Conservation (phyloP, 2,113 vertebrate species). For the Lipophrys pholis region DNA sequence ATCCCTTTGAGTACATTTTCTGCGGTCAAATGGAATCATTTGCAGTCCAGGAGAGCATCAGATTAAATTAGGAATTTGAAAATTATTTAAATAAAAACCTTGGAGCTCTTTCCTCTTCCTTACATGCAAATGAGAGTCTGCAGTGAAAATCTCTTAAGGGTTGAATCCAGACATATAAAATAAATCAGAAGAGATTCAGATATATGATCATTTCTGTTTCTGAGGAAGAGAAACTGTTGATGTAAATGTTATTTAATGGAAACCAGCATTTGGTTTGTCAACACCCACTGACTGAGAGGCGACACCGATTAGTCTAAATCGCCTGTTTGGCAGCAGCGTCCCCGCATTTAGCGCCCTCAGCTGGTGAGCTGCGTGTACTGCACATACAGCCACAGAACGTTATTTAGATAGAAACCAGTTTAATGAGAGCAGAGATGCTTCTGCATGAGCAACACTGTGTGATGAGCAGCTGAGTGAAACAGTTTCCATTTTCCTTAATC, state of each 20-base stretch:
- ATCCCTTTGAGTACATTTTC: background rate
- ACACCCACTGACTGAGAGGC: background rate
- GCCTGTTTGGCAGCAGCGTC: no score
- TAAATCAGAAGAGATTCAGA: background rate
- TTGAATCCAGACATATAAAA: background rate
- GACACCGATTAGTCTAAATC: background rate
- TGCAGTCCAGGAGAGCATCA: background rate
- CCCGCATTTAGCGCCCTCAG: constrained; percentile 11
- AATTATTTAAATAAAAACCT: background rate
- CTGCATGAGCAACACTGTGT: background rate
- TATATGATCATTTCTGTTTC: background rate
- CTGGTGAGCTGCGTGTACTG: constrained; percentile 1
- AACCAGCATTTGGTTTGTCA: background rate
- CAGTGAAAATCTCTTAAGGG: background rate
- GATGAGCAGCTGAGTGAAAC: background rate
- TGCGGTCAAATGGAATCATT: background rate
- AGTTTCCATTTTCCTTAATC: no score
- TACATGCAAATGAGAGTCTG: background rate
- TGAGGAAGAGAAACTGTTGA: background rate
- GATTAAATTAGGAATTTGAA: background rate
- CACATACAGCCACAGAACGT: background rate
- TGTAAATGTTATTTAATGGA: background rate
- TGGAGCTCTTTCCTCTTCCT: background rate
- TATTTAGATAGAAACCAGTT: background rate
- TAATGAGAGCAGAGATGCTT: background rate